Evolutionary conservation across 2,888 invertebrate species (phyloP).

Genomic region (Stenotaenia linearis): DNA sequence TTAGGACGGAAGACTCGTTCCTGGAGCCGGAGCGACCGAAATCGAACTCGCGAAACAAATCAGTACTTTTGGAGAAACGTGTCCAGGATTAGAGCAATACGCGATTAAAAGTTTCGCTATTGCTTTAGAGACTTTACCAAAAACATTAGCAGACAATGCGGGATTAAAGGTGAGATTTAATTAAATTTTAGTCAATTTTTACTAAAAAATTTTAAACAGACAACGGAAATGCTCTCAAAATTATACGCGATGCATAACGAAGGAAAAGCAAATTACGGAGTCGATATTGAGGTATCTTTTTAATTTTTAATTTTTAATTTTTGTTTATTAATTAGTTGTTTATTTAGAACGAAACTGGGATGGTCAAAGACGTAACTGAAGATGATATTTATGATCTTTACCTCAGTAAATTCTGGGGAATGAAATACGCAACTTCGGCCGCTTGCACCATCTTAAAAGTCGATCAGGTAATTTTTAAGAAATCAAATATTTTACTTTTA

Average conservation of each 20-base stretch:
- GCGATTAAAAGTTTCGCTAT: constrained; percentile 82
- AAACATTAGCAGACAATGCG: constrained; percentile 88
- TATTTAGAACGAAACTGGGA: constrained; percentile 57
- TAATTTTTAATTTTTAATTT: neutral
- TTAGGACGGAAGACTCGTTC: constrained; percentile 60
- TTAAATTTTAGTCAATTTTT: neutral
- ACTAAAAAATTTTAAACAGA: constrained; percentile 43
- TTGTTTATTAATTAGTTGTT: neutral
- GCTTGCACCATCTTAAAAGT: constrained; percentile 88
- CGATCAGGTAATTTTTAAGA: constrained; percentile 59
- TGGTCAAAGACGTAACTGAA: constrained; percentile 67
- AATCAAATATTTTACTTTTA: too few species aligned
- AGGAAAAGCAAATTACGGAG: constrained; percentile 73
- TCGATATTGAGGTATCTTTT: constrained; percentile 70
- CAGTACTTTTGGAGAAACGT: constrained; percentile 77
- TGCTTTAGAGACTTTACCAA: constrained; percentile 84
- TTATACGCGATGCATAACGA: constrained; percentile 89
- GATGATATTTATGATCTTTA: constrained; percentile 77
- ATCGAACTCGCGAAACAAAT: constrained; percentile 85
- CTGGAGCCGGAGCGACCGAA: constrained; percentile 94
- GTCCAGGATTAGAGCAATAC: constrained; percentile 94
- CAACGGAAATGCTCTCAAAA: constrained; percentile 78
- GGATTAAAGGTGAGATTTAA: constrained; percentile 61
- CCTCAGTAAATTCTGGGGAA: constrained; percentile 81
- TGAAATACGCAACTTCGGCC: constrained; percentile 91